Conservation (phyloP, 2,888 invertebrate genomes). For the Ecliptopera silaceata region DNA sequence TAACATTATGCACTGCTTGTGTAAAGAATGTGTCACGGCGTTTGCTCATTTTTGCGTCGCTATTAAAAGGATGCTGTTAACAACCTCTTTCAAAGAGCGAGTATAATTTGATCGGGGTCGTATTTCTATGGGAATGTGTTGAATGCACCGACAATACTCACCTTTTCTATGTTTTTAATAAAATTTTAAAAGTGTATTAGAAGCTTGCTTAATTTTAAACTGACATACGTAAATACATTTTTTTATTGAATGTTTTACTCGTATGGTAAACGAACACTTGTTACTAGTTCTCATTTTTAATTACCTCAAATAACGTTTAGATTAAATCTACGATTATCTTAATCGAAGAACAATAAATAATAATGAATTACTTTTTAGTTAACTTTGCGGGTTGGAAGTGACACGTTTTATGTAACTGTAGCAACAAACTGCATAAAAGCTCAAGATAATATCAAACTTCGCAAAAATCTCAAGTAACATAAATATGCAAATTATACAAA, state of each 20-base stretch:
- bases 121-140: conserved; percentile 75
- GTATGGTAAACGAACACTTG: too few species aligned
- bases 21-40: conserved; percentile 71
- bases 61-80: conserved; percentile 81
- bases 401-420: too few species aligned
- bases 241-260: too few species aligned
- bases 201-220: too few species aligned
- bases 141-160: conserved; percentile 55
- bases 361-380: too few species aligned
- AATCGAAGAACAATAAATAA: too few species aligned
- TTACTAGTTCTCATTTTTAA: too few species aligned
- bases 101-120: conserved; percentile 81
- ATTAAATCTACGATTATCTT: too few species aligned
- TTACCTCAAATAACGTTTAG: too few species aligned
- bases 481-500: conserved; percentile 64
- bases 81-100: conserved; percentile 79
- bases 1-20: conserved; percentile 73
- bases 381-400: too few species aligned
- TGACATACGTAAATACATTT: too few species aligned
- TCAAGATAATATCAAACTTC: conserved; percentile 24
- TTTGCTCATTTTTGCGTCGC: conserved; percentile 79
- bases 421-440: neutral
- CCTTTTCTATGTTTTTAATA: conserved; percentile 6
- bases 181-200: neutral
- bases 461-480: conserved; percentile 46